phyloP scores from a whole-genome alignment of 1,140 invertebrate genomes.

The Hypothenemus hampei region DNA sequence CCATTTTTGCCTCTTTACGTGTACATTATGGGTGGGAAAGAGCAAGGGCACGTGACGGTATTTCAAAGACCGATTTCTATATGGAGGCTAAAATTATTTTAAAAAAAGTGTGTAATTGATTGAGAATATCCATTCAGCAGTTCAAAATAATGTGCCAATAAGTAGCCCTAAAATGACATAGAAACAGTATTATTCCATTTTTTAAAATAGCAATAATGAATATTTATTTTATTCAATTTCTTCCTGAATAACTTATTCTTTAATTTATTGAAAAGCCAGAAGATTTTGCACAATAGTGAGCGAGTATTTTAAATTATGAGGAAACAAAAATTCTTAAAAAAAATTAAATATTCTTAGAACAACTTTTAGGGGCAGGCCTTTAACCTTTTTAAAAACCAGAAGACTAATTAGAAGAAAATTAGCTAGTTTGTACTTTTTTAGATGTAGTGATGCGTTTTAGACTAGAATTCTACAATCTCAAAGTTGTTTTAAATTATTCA shows the following conservation, averaged over 20 bases:
- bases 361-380: no score
- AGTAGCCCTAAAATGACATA: not conserved
- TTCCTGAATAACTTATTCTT: no score
- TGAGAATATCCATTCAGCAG: slow-evolving; percentile 1
- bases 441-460: not conserved
- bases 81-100: slow-evolving; percentile 59
- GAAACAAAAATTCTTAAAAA: not conserved
- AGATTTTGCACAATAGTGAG: not conserved
- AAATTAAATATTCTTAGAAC: no score
- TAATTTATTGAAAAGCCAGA: not conserved
- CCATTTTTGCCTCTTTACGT: slow-evolving; percentile 55
- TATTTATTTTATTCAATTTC: not conserved
- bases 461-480: not conserved
- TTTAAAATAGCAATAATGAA: not conserved
- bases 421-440: not conserved
- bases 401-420: no score
- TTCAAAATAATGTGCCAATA: slow-evolving; percentile 7
- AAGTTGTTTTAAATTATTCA: not conserved
- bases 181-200: not conserved
- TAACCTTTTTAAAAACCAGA: no score
- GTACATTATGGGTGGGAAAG: slow-evolving; percentile 61
- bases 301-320: not conserved
- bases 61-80: slow-evolving; percentile 62
- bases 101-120: not conserved
- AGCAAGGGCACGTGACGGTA: slow-evolving; percentile 61